Evolutionary conservation across 2,888 invertebrate genomes (phyloP).

Genomic region (Ormia ochracea): DNA sequence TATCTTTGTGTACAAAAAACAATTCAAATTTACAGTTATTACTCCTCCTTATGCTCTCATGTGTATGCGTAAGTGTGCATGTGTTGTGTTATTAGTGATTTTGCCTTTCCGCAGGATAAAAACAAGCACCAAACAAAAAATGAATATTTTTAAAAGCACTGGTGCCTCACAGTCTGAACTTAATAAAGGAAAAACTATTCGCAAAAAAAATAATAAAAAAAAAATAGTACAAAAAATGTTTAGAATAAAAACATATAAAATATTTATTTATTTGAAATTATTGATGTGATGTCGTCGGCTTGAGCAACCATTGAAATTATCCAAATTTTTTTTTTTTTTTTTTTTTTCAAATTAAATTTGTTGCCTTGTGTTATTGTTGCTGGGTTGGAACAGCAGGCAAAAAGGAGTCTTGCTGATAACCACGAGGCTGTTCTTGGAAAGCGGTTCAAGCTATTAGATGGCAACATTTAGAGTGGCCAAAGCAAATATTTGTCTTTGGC

Average conservation of each 20-base stretch:
- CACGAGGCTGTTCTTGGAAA: no score
- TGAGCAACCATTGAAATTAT: no score
- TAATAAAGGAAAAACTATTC: not conserved
- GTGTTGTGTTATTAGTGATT: slow-evolving; percentile 22
- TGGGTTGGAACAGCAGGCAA: no score
- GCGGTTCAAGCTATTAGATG: no score
- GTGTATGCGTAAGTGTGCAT: no score
- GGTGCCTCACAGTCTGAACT: slow-evolving; percentile 44
- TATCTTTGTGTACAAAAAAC: slow-evolving; percentile 34
- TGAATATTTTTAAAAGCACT: slow-evolving; percentile 45
- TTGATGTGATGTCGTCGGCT: not conserved
- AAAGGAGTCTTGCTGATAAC: no score
- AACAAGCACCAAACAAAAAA: no score
- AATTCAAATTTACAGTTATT: slow-evolving; percentile 28
- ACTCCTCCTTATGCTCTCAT: no score
- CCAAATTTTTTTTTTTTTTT: no score
- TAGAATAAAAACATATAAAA: not conserved
- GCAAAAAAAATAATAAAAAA: not conserved
- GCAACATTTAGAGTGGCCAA: not conserved
- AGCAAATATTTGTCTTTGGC: not conserved
- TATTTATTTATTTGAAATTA: not conserved
- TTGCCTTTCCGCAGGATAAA: not conserved
- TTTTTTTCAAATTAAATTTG: no score
- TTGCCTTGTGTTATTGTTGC: no score
- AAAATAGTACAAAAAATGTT: not conserved